These are phyloP conservation scores for Pararge aegeria DNA, from an alignment of 1,140 invertebrate genomes.

Conservation along the genomic window DNA sequence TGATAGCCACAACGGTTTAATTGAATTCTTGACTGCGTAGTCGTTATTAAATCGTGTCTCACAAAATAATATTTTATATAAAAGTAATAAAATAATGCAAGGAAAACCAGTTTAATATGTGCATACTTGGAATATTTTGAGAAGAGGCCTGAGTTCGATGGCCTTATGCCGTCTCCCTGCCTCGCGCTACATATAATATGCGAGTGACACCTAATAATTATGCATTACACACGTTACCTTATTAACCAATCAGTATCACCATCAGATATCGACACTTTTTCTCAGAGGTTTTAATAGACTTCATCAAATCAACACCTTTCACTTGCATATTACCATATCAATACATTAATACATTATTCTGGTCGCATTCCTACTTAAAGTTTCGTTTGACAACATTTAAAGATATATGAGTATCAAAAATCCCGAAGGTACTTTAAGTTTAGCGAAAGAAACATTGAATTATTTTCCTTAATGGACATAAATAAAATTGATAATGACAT, in stretches of 20 bases:
- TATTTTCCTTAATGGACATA: constrained; percentile 14
- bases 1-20: not conserved
- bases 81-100: constrained; percentile 68
- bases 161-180: constrained; percentile 38
- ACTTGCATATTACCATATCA: constrained; percentile 18
- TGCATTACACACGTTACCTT: constrained; percentile 35
- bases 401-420: not conserved
- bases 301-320: constrained; percentile 22
- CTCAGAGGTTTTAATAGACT: constrained; percentile 19
- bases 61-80: constrained; percentile 50
- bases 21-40: not conserved
- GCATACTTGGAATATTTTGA: constrained; percentile 75
- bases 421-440: too few relatives aligned
- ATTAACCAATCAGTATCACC: constrained; percentile 24
- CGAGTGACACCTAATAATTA: constrained; percentile 49
- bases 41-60: constrained; percentile 4
- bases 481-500: constrained; percentile 13
- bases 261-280: constrained; percentile 25
- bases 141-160: constrained; percentile 69
- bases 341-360: constrained; percentile 10
- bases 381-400: not conserved
- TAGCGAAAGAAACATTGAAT: not conserved
- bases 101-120: constrained; percentile 76
- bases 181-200: constrained; percentile 40
- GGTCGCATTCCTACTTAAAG: not conserved